Evolutionary conservation across 2,797 vertebrate genomes (phyloP).

Genomic region (Acipenser transmontanus): DNA sequence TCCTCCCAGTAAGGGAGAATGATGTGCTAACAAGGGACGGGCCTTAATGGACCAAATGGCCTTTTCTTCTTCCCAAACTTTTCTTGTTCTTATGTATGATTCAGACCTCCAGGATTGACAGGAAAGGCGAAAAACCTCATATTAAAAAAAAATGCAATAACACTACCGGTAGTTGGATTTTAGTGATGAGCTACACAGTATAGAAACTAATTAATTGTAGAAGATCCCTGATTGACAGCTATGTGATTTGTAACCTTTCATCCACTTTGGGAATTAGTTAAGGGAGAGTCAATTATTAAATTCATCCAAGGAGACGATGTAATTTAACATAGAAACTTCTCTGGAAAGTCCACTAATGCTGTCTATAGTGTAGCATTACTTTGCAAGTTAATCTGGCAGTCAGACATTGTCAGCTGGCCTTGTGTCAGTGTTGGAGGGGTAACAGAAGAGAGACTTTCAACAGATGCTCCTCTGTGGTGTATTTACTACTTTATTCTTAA

Average conservation of each 20-base stretch:
- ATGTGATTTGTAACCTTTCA: not conserved
- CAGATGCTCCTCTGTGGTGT: too few relatives aligned
- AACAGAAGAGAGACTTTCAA: too few relatives aligned
- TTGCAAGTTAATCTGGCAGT: not conserved
- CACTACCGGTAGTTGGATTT: not conserved
- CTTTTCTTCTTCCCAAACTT: too few relatives aligned
- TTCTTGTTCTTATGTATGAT: too few relatives aligned
- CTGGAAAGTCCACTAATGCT: not conserved
- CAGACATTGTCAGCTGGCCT: too few relatives aligned
- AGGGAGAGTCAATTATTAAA: not conserved
- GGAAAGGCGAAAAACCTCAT: too few relatives aligned
- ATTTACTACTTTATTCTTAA: too few relatives aligned
- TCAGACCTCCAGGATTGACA: too few relatives aligned
- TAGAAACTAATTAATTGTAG: not conserved
- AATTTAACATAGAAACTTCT: not conserved
- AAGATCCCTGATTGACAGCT: slow-evolving; percentile 4
- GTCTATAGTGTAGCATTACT: not conserved
- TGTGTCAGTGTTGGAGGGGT: too few relatives aligned
- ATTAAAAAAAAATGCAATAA: not conserved
- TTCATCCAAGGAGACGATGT: not conserved
- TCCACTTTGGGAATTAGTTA: not conserved
- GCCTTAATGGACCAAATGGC: too few relatives aligned
- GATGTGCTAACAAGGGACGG: too few relatives aligned
- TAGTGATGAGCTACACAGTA: not conserved
- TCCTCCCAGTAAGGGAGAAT: too few relatives aligned